These are phyloP conservation scores for Oryzias celebensis DNA, from an alignment of 2,113 vertebrate genomes.

Conservation along the genomic window DNA sequence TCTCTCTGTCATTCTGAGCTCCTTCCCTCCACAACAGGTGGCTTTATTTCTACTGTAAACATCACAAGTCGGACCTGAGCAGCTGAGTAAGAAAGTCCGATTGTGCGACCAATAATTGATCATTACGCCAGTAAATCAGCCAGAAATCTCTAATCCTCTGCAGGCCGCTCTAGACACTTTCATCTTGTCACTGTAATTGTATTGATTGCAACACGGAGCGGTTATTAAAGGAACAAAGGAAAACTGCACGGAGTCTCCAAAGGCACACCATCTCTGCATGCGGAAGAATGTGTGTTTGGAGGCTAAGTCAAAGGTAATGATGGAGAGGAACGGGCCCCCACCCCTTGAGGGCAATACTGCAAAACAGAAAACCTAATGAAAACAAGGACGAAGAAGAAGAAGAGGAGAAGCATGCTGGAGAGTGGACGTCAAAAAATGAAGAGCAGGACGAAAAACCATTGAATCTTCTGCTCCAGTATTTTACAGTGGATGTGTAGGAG, in stretches of 20 bases:
- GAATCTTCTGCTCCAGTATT: constrained; percentile 15
- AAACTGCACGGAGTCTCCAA: constrained; percentile 40
- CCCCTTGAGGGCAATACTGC: constrained; percentile 23
- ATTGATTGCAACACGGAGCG: constrained; percentile 65
- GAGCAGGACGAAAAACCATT: constrained; percentile 4
- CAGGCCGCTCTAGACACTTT: constrained; percentile 49
- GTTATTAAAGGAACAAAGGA: constrained; percentile 54
- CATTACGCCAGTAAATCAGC: constrained; percentile 64
- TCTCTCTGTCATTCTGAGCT: constrained; percentile 29
- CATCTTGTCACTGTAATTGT: constrained; percentile 50
- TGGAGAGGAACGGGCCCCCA: constrained; percentile 19
- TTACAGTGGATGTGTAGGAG: constrained; percentile 38
- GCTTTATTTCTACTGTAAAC: constrained; percentile 56
- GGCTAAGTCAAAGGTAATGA: constrained; percentile 44
- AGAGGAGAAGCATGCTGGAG: constrained; percentile 12
- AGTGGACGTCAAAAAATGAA: constrained; percentile 30
- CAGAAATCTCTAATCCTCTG: constrained; percentile 58
- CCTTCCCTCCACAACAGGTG: constrained; percentile 56
- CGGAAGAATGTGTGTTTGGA: constrained; percentile 4
- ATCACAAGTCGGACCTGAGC: constrained; percentile 49
- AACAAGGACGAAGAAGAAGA: constrained; percentile 22
- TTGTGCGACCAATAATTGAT: constrained; percentile 54
- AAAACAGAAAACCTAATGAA: constrained; percentile 46
- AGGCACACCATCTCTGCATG: constrained; percentile 17
- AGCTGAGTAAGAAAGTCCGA: constrained; percentile 24